A percentile compares a stretch with the other conserved stretches of the same genome.
Evolutionary conservation across 2,113 vertebrate genomes (phyloP).

Genomic region (Catharus bicknelli): DNA sequence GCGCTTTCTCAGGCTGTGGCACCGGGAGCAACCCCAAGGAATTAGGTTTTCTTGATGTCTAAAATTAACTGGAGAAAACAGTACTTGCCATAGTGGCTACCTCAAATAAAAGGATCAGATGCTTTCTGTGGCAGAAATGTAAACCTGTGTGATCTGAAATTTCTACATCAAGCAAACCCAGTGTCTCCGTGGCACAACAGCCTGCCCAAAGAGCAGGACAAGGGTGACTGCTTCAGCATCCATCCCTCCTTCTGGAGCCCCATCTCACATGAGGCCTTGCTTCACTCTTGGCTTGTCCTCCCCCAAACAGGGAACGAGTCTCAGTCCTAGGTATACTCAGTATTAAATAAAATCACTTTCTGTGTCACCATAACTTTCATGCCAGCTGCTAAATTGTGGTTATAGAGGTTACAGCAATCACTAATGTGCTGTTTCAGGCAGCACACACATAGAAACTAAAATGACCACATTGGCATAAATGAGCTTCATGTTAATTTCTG

Average conservation of each 20-base stretch:
- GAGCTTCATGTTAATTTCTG: neutral
- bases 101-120: neutral
- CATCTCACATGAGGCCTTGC: rapidly evolving
- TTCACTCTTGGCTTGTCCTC: neutral
- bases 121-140: neutral
- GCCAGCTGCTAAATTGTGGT: neutral
- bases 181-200: neutral
- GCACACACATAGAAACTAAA: neutral
- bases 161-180: neutral
- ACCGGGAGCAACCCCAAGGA: neutral
- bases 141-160: neutral
- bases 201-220: neutral
- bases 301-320: rapidly evolving
- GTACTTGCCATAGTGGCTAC: neutral
- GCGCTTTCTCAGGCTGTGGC: neutral
- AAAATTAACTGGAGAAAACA: constrained; percentile 25
- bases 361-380: neutral
- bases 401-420: neutral
- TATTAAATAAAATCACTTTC: neutral
- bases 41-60: constrained; percentile 10
- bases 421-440: neutral
- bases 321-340: neutral
- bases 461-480: neutral
- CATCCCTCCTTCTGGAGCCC: neutral
- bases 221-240: neutral